phyloP scores from a whole-genome alignment of 1,140 invertebrate species.

The Teleogryllus occipitalis region DNA sequence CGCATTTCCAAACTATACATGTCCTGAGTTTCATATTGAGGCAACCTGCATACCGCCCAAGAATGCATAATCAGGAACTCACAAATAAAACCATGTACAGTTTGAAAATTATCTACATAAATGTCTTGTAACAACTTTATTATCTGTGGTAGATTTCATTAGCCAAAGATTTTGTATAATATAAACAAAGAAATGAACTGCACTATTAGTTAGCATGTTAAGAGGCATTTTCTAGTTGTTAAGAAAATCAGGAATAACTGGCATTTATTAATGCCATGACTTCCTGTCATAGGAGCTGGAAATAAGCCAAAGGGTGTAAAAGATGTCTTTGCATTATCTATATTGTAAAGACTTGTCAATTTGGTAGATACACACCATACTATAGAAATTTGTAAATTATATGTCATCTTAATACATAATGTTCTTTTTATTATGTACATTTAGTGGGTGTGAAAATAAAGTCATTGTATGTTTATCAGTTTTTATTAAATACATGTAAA shows the following conservation, averaged over 20 bases:
- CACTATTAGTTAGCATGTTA: background rate
- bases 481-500: background rate
- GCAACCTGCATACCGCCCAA: background rate
- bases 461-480: background rate
- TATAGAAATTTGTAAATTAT: background rate
- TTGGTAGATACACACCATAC: background rate
- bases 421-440: background rate
- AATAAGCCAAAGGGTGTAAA: constrained; percentile 4
- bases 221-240: constrained; percentile 4
- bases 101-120: background rate
- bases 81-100: background rate
- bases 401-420: background rate
- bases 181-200: background rate
- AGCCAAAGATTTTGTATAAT: background rate
- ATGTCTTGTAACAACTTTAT: background rate
- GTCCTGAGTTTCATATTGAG: background rate
- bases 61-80: background rate
- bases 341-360: background rate
- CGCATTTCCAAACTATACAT: background rate
- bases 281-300: background rate
- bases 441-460: background rate
- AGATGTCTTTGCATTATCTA: background rate
- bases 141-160: background rate
- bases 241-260: background rate
- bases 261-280: background rate